phyloP scores from a whole-genome alignment of 2,113 vertebrate species.

The Cathartes aura region DNA sequence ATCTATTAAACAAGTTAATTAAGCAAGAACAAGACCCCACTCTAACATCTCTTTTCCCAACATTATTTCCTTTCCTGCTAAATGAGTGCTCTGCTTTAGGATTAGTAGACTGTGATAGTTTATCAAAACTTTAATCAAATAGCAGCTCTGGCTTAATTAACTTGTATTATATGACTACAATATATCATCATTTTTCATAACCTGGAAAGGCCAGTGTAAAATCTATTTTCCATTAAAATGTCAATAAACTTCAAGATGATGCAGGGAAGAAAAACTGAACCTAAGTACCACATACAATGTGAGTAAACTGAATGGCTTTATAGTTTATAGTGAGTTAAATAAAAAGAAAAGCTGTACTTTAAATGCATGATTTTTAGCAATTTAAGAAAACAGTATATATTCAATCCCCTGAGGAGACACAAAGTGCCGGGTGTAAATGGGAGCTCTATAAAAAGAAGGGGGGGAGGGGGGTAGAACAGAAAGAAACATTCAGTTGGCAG shows the following conservation, averaged over 20 bases:
- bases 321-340: neutral
- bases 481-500: neutral
- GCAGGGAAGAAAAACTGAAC: neutral
- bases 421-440: neutral
- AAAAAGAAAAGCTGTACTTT: neutral
- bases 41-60: neutral
- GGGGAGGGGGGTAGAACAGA: neutral
- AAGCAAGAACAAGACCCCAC: neutral
- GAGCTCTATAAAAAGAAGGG: neutral
- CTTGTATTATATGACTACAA: neutral
- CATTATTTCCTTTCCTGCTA: constrained; percentile 4
- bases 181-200: constrained; percentile 34
- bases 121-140: constrained; percentile 51
- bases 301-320: neutral
- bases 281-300: neutral
- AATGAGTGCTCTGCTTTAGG: neutral
- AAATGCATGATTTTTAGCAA: neutral
- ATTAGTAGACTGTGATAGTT: constrained; percentile 17
- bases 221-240: constrained; percentile 17
- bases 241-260: constrained; percentile 8
- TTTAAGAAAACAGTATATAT: neutral
- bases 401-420: neutral
- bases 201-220: neutral
- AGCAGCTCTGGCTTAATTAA: constrained; percentile 20
- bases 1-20: constrained; percentile 31